Percentiles rank a stretch among this genome's conserved stretches.
phyloP scores from a whole-genome alignment of 2,888 invertebrate genomes.

The Acheta domesticus region DNA sequence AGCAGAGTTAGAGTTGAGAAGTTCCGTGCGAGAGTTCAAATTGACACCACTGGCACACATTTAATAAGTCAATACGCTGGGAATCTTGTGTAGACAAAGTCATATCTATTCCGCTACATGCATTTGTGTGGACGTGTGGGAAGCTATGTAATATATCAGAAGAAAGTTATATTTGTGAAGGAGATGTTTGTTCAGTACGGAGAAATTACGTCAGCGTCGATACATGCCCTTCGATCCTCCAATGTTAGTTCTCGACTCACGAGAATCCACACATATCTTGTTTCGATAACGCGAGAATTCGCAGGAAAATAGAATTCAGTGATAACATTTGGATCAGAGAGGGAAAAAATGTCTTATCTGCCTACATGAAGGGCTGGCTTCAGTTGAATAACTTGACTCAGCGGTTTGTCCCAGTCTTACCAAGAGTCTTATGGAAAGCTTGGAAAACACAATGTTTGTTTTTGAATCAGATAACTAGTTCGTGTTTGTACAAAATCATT shows the following conservation, averaged over 20 bases:
- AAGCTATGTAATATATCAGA: not conserved
- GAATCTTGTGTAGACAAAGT: too few relatives aligned
- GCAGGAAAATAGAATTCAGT: not conserved
- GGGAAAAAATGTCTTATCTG: not conserved
- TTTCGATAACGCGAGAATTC: conserved; percentile 5
- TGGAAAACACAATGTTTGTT: too few relatives aligned
- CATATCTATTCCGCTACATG: too few relatives aligned
- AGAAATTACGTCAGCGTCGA: not conserved
- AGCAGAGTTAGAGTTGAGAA: too few relatives aligned
- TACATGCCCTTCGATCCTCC: not conserved
- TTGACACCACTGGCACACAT: too few relatives aligned
- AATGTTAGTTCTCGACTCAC: not conserved
- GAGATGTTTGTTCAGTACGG: not conserved
- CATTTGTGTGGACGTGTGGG: too few relatives aligned
- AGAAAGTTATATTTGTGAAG: not conserved
- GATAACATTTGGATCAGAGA: not conserved
- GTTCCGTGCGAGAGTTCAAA: too few relatives aligned
- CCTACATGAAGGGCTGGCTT: not conserved
- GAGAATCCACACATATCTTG: conserved; percentile 2
- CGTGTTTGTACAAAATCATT: too few relatives aligned
- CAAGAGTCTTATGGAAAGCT: too few relatives aligned
- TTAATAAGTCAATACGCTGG: too few relatives aligned
- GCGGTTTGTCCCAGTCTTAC: too few relatives aligned
- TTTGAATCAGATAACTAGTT: too few relatives aligned
- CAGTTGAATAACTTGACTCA: not conserved